A percentile compares a stretch with the other conserved stretches of the same genome.
Conservation (phyloP, 2,113 vertebrate genomes). For the Pipa parva region DNA sequence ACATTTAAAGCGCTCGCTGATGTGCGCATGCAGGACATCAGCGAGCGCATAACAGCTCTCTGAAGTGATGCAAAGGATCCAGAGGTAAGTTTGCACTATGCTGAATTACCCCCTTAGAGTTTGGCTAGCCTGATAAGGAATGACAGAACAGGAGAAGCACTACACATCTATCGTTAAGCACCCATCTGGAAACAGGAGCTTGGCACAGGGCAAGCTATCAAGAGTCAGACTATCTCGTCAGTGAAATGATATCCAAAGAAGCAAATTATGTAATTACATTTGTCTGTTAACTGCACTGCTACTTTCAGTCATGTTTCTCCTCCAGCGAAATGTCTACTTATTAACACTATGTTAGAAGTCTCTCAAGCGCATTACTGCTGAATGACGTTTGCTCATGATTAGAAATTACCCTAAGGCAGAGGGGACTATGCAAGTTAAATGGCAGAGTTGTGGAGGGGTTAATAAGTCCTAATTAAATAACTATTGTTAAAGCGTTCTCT, state of each 20-base stretch:
- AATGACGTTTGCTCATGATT: not conserved
- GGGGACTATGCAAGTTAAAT: not conserved
- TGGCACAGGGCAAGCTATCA: not conserved
- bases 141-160: too few relatives aligned
- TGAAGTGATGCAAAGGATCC: too few relatives aligned
- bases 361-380: slow-evolving; percentile 17
- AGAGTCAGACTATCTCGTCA: not conserved
- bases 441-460: slow-evolving; percentile 1
- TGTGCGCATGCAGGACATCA: too few relatives aligned
- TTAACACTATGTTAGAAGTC: slow-evolving; percentile 16
- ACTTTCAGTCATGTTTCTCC: slow-evolving; percentile 6
- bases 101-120: too few relatives aligned
- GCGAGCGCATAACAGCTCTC: too few relatives aligned
- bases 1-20: too few relatives aligned
- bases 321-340: slow-evolving; percentile 14
- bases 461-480: slow-evolving; percentile 8
- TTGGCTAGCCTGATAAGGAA: too few relatives aligned
- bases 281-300: slow-evolving; percentile 3
- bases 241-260: slow-evolving; percentile 6
- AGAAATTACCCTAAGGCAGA: not conserved
- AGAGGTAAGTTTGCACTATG: too few relatives aligned
- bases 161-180: not conserved
- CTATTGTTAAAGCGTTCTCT: not conserved
- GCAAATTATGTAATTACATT: slow-evolving; percentile 13
- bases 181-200: not conserved